Conservation (phyloP, 2,797 vertebrate species). For the Sebastes umbrosus region DNA sequence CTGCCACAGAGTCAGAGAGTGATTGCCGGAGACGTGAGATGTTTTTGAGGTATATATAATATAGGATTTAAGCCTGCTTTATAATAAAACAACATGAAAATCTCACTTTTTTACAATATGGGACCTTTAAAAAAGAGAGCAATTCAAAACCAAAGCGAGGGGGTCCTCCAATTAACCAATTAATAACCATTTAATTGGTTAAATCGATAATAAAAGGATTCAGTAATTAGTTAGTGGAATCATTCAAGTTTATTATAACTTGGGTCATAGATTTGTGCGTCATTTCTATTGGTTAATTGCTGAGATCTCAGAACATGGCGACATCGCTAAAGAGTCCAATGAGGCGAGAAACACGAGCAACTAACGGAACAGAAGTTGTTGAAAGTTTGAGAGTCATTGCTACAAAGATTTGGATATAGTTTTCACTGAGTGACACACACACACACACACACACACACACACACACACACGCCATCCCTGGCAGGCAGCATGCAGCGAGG, state of each 20-base stretch:
- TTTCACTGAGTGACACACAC: constrained; percentile 23
- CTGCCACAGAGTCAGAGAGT: too few relatives aligned
- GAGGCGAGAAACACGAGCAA: not conserved
- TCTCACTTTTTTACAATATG: too few relatives aligned
- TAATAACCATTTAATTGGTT: not conserved
- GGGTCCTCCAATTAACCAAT: too few relatives aligned
- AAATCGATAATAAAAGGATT: not conserved
- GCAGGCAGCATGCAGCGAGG: constrained; percentile 57
- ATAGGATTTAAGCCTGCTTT: too few relatives aligned
- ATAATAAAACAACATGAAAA: too few relatives aligned
- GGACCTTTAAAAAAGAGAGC: too few relatives aligned
- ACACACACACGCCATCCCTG: constrained; percentile 34
- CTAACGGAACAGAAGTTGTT: not conserved
- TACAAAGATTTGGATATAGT: constrained; percentile 26
- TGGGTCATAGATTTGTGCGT: not conserved
- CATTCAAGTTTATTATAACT: not conserved
- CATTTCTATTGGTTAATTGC: not conserved
- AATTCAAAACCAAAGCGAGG: too few relatives aligned
- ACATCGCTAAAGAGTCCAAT: not conserved
- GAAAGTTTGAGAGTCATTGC: constrained; percentile 15
- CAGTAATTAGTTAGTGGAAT: not conserved
- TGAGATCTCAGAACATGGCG: not conserved
- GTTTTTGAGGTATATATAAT: too few relatives aligned
- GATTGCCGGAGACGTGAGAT: too few relatives aligned
- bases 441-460: constrained; percentile 25